A percentile compares a stretch with the other conserved stretches of the same genome.
These are phyloP conservation scores for Hydrozoanthus gracilis DNA, from an alignment of 92 coral and sea anemone genomes.

Conservation along the genomic window DNA sequence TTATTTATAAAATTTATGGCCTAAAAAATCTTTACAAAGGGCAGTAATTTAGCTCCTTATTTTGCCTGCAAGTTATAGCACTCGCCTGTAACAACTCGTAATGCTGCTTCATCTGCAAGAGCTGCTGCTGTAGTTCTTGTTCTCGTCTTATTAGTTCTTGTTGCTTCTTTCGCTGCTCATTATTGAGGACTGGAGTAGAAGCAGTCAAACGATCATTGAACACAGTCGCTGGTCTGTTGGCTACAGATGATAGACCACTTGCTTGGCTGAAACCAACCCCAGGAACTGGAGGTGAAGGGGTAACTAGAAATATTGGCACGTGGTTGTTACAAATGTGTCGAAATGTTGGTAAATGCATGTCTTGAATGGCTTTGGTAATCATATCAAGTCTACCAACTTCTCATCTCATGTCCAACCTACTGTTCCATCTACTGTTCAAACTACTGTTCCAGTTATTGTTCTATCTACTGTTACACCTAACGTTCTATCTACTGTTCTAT, in stretches of 20 bases:
- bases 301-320: neutral
- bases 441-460: too few species aligned
- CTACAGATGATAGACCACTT: neutral
- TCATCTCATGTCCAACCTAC: neutral
- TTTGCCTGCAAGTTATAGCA: neutral
- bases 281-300: slow-evolving; percentile 29
- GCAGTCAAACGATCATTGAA: slow-evolving; percentile 92
- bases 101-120: slow-evolving; percentile 77
- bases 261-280: neutral
- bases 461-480: too few species aligned
- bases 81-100: slow-evolving; percentile 86
- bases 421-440: too few species aligned
- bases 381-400: neutral
- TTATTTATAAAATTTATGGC: too few species aligned
- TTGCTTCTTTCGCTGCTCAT: slow-evolving; percentile 78
- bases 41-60: neutral
- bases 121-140: slow-evolving; percentile 71
- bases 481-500: neutral
- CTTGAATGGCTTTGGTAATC: neutral
- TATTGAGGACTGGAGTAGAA: slow-evolving; percentile 91
- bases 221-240: slow-evolving; percentile 39
- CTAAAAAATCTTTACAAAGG: neutral
- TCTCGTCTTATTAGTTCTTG: slow-evolving; percentile 84
- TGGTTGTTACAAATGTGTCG: too few species aligned
- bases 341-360: too few species aligned